phyloP scores from a whole-genome alignment of 1,140 invertebrate species.

The Ericerus pela region DNA sequence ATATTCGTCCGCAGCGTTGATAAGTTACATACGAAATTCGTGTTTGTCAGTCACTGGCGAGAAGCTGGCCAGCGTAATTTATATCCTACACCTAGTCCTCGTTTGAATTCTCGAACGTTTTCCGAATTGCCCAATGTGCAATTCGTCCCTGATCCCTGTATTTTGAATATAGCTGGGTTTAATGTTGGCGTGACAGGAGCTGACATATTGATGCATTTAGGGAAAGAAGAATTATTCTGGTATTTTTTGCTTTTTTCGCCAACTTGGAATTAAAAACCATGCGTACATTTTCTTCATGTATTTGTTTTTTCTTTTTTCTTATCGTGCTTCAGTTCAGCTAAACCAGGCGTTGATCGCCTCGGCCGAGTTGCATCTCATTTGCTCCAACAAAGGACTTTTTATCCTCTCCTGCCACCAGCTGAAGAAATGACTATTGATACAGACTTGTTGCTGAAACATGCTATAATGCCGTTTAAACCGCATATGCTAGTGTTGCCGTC shows the following conservation, averaged over 20 bases:
- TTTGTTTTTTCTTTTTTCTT: constrained; percentile 26
- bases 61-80: constrained; percentile 61
- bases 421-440: constrained; percentile 48
- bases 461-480: constrained; percentile 49
- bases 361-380: constrained; percentile 56
- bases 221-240: constrained; percentile 57
- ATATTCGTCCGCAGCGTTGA: not conserved
- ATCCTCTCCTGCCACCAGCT: constrained; percentile 62
- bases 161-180: constrained; percentile 58
- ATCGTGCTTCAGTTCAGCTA: too few relatives aligned
- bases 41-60: constrained; percentile 55
- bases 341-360: constrained; percentile 57
- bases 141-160: constrained; percentile 61
- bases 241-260: constrained; percentile 33
- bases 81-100: constrained; percentile 64
- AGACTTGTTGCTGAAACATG: constrained; percentile 47
- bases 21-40: constrained; percentile 48
- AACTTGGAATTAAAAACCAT: constrained; percentile 15
- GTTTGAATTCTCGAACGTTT: constrained; percentile 29
- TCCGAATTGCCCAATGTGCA: constrained; percentile 40
- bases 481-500: constrained; percentile 74
- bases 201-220: constrained; percentile 65
- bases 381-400: constrained; percentile 59
- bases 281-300: constrained; percentile 16
- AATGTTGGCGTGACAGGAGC: constrained; percentile 61